phyloP scores from a whole-genome alignment of 2,888 invertebrate genomes.

The Tenthredo notha region DNA sequence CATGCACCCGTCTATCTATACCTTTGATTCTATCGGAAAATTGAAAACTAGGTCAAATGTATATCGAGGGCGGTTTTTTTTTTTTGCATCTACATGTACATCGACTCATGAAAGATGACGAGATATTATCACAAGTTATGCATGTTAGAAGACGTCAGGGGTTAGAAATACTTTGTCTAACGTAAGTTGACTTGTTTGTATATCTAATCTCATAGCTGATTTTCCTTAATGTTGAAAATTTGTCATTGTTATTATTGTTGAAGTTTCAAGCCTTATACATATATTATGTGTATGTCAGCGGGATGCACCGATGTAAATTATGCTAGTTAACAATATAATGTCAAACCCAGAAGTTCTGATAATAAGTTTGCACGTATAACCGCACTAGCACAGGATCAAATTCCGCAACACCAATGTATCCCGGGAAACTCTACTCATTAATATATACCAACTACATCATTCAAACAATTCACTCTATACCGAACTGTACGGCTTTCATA shows the following conservation, averaged over 20 bases:
- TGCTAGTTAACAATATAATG: constrained; percentile 44
- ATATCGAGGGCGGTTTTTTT: background rate
- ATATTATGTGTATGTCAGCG: background rate
- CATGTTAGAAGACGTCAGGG: background rate
- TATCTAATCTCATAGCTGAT: background rate
- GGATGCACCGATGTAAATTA: constrained; percentile 2
- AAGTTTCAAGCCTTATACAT: background rate
- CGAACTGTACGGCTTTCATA: background rate
- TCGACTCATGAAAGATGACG: background rate
- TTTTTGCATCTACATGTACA: background rate
- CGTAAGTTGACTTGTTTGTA: background rate
- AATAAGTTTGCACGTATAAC: background rate
- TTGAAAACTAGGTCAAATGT: background rate
- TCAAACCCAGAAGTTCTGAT: constrained; percentile 36
- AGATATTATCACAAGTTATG: background rate
- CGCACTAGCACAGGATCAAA: background rate
- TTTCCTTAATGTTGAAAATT: background rate
- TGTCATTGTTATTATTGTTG: background rate
- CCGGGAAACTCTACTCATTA: constrained; percentile 18
- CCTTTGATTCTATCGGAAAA: background rate
- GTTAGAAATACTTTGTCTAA: background rate
- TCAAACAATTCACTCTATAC: background rate
- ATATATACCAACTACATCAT: background rate
- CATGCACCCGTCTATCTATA: background rate
- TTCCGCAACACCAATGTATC: background rate